A percentile compares a stretch with the other conserved stretches of the same genome.
phyloP scores from a whole-genome alignment of 2,888 invertebrate genomes.

The Eupithecia insigniata region DNA sequence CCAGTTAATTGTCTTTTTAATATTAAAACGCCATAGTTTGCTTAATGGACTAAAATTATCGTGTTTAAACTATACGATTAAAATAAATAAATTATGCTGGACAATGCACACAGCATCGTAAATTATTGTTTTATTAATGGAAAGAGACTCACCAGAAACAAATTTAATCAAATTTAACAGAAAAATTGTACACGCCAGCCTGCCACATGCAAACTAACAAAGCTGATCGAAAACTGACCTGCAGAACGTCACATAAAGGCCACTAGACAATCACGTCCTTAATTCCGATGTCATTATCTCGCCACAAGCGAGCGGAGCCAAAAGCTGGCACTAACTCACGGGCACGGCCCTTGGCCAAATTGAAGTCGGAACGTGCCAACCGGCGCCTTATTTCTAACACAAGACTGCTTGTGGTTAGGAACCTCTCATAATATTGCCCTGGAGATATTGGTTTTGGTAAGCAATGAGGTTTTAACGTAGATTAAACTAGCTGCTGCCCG shows the following conservation, averaged over 20 bases:
- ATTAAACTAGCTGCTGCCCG: no score
- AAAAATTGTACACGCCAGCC: background rate
- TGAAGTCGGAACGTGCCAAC: constrained; percentile 45
- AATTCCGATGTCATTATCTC: constrained; percentile 46
- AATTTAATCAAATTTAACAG: no score
- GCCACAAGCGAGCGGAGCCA: constrained; percentile 41
- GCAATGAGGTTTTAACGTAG: constrained; percentile 2
- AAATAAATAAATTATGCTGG: background rate
- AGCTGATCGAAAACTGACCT: constrained; percentile 4
- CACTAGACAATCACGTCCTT: constrained; percentile 21
- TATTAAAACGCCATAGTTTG: constrained; percentile 6
- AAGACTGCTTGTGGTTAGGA: constrained; percentile 20
- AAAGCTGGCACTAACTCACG: constrained; percentile 45
- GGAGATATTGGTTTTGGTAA: constrained; percentile 11
- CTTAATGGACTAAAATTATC: background rate
- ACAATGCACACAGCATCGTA: background rate
- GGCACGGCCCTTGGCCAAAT: constrained; percentile 46
- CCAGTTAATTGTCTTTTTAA: constrained; percentile 9
- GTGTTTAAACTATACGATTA: background rate
- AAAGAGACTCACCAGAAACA: background rate
- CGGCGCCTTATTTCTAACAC: constrained; percentile 38
- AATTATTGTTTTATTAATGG: background rate
- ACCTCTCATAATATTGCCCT: constrained; percentile 18
- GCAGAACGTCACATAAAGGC: constrained; percentile 10
- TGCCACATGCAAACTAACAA: background rate